Evolutionary conservation across 92 coral and sea anemone species (phyloP), one percentile per base, ranked within the genome.

Genomic region (Phenganax marumi): DNA sequence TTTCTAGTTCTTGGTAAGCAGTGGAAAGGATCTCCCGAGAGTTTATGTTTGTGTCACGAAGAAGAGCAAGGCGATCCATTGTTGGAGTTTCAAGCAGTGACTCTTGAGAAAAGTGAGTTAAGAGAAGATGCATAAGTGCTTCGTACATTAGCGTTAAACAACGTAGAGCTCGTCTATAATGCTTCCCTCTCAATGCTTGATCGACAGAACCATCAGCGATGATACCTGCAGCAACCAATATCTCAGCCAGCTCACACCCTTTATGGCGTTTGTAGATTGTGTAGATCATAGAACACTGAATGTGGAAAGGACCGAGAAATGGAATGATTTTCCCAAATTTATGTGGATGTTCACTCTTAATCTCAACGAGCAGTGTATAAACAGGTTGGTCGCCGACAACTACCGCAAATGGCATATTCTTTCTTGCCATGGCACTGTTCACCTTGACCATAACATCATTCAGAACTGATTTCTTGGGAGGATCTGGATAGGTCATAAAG

Each of bases 201-300:
- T 75, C 80, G n/a, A 75, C 80, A 75, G 80, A 75, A 25, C 80
- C 66, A 1, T 54, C 80, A 18, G 68, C 80, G 48, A 75, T 75
- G 56, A 75, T 50, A 75, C 80, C 80, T 8, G 66, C 80, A 49
- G 80, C 80, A 51, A 75, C 80, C 48, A 75, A 75, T 9, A 75
- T 66, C 24, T 75, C 68, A 3, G 64, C 57, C 13, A 52, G 11
- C 23, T 53, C 80, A 21, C 61, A 53, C 13, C 80, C 80, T 53
- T 75, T 75, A 43, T 49, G 60, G 23, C 64, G 57, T 23, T 75
- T 75, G 68, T 75, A 75, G 8, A 75, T 75, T 12, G 80, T 23
- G 21, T 75, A 52, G 17, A 75, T 75, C 61, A 75, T 49, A 51
- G 80, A 75, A 17, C 57, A 14, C 18, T 75, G 80, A 46, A 75